Evolutionary conservation across 2,888 invertebrate species (phyloP).

Genomic region (Phytoseiulus persimilis): DNA sequence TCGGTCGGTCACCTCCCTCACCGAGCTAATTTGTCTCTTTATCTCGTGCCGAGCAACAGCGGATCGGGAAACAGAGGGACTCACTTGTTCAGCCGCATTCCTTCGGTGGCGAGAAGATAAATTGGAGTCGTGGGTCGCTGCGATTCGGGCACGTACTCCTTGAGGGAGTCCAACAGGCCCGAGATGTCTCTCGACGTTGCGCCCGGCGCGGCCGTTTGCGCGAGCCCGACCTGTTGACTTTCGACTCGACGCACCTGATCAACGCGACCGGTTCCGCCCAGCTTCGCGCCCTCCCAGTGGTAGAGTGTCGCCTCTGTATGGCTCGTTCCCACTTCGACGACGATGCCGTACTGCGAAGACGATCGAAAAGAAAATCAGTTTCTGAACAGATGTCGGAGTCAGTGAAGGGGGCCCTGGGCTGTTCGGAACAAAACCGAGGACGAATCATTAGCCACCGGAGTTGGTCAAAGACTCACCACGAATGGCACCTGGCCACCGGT

Average conservation of each 20-base stretch:
- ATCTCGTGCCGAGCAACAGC: neutral
- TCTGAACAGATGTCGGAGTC: neutral
- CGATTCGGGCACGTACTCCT: slow-evolving; percentile 45
- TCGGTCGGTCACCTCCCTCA: neutral
- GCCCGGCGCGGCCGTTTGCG: slow-evolving; percentile 7
- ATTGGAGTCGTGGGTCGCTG: slow-evolving; percentile 42
- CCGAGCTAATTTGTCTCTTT: neutral
- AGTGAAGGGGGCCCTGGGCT: neutral
- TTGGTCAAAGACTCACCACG: slow-evolving; percentile 22
- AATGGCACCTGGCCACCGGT: slow-evolving; percentile 38
- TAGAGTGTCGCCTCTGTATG: slow-evolving; percentile 38
- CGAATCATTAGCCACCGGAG: too few species aligned
- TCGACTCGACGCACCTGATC: slow-evolving; percentile 38
- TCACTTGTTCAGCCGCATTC: slow-evolving; percentile 26
- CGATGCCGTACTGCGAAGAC: slow-evolving; percentile 27
- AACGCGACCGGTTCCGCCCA: slow-evolving; percentile 20
- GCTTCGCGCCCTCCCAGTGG: slow-evolving; percentile 34
- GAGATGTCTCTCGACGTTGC: slow-evolving; percentile 28
- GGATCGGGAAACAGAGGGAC: neutral
- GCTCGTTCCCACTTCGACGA: slow-evolving; percentile 28
- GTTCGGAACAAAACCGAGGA: neutral
- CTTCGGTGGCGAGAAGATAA: slow-evolving; percentile 34
- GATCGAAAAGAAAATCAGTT: neutral
- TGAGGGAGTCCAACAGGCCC: slow-evolving; percentile 43
- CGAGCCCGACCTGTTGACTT: neutral